Conservation (phyloP, 2,888 invertebrate genomes). For the Capitulum mitella region DNA sequence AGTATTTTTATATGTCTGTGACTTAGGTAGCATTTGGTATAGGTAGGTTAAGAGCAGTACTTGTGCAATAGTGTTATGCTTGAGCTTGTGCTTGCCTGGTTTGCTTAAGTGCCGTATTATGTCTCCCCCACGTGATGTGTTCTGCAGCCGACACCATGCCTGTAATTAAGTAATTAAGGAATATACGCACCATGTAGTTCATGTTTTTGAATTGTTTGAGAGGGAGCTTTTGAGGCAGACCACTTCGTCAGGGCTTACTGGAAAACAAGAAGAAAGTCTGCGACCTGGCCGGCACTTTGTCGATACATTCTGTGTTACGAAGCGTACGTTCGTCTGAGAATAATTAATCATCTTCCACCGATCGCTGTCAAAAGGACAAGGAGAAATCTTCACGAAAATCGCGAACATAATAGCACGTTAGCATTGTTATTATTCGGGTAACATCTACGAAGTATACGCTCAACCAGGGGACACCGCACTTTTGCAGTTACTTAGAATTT, state of each 20-base stretch:
- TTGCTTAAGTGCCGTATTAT: background rate
- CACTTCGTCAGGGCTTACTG: too few relatives aligned
- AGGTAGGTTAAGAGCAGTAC: conserved; percentile 13
- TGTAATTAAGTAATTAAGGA: conserved; percentile 23
- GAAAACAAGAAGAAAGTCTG: conserved; percentile 30
- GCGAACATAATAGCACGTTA: too few relatives aligned
- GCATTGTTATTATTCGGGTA: too few relatives aligned
- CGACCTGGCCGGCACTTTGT: background rate
- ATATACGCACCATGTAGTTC: conserved; percentile 27
- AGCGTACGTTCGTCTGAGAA: background rate
- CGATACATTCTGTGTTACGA: background rate
- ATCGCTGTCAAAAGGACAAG: too few relatives aligned
- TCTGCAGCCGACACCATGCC: background rate
- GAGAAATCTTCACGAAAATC: too few relatives aligned
- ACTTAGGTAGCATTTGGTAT: background rate
- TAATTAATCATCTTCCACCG: too few relatives aligned
- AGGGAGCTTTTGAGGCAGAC: too few relatives aligned
- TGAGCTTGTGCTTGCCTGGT: background rate
- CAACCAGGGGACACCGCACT: too few relatives aligned
- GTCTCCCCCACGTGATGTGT: conserved; percentile 12
- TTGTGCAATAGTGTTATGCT: conserved; percentile 8
- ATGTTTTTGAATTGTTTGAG: conserved; percentile 32
- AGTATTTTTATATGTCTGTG: conserved; percentile 10
- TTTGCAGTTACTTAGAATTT: too few relatives aligned
- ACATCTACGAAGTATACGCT: too few relatives aligned